Conservation (phyloP, 2,113 vertebrate species). For the Prunella fulvescens region DNA sequence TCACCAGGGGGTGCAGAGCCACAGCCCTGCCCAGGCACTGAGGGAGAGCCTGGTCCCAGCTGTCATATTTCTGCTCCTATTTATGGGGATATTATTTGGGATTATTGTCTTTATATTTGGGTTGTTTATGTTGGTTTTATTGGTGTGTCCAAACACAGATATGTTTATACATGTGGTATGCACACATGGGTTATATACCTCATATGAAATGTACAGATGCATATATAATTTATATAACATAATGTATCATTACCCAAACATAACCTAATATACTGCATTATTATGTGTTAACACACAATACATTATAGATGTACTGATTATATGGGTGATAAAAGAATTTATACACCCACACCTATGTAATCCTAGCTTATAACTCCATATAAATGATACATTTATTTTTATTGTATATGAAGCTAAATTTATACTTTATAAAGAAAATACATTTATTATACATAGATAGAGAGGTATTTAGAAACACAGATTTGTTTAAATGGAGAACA, state of each 20-base stretch:
- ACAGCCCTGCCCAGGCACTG: background rate
- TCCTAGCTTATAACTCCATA: background rate
- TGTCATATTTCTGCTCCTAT: background rate
- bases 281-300: background rate
- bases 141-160: background rate
- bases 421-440: background rate
- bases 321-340: background rate
- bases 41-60: background rate
- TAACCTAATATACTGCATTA: background rate
- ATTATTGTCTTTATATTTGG: background rate
- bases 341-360: background rate
- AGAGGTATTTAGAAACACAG: background rate
- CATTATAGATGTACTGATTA: background rate
- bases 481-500: background rate
- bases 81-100: background rate
- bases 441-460: no score
- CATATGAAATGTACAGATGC: accelerated
- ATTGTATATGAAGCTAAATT: background rate
- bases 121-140: background rate
- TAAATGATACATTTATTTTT: background rate
- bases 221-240: background rate
- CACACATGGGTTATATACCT: background rate
- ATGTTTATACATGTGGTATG: no score
- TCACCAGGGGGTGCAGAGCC: background rate
- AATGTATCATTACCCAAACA: background rate